phyloP scores from a whole-genome alignment of 2,888 invertebrate genomes.

The Caenorhabditis angaria region DNA sequence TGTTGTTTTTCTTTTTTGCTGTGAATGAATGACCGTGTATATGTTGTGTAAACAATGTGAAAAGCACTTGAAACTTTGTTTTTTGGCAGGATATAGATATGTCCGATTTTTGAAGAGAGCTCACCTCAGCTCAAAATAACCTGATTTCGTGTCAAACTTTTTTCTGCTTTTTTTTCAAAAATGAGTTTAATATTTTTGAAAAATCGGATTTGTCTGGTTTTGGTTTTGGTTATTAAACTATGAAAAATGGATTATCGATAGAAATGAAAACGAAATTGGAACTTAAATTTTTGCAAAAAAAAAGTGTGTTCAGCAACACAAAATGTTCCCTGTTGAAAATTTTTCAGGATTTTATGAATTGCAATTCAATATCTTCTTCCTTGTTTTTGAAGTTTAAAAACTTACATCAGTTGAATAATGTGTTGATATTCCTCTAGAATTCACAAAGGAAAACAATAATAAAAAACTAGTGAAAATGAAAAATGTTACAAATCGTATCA shows the following conservation, averaged over 20 bases:
- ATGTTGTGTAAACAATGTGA: background rate
- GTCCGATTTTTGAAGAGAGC: background rate
- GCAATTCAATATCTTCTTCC: no score
- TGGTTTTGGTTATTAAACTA: no score
- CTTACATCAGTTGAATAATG: background rate
- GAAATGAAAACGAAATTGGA: no score
- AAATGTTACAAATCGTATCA: constrained; percentile 1
- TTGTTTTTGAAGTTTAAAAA: no score
- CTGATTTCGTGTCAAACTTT: background rate
- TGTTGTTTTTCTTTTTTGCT: background rate
- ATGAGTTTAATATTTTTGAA: background rate
- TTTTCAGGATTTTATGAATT: no score
- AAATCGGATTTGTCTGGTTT: background rate
- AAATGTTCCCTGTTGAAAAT: no score
- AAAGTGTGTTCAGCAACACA: no score
- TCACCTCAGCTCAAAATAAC: constrained; percentile 5
- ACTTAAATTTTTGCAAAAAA: no score
- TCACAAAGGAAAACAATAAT: background rate
- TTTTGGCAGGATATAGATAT: constrained; percentile 4
- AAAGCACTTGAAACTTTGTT: constrained; percentile 1
- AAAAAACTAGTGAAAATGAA: background rate
- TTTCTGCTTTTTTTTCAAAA: background rate
- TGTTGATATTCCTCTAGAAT: background rate
- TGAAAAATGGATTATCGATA: no score
- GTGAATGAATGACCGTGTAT: background rate